Evolutionary conservation across 1,140 invertebrate genomes (phyloP), one percentile per base, ranked within the genome.

Genomic region (Orussus abietinus): DNA sequence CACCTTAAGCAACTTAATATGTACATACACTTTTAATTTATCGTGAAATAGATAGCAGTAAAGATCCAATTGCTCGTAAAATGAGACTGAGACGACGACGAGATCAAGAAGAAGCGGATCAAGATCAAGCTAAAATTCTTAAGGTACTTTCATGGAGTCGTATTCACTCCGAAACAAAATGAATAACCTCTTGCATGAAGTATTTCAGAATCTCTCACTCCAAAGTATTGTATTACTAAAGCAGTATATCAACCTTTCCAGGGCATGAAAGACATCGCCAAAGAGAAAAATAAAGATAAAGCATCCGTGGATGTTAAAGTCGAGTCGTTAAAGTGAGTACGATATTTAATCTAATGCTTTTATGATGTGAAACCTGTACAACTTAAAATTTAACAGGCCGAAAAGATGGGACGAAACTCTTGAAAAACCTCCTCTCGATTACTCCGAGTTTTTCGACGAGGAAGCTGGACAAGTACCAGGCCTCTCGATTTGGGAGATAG

Each of bases 361-460:
- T 0, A 58, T n/a, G n/a, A n/a, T n/a, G n/a, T n/a, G n/a, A n/a
- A n/a, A n/a, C n/a, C n/a, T n/a, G n/a, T n/a, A n/a, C n/a, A n/a
- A n/a, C 65, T 38, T 64, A 58, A 49, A 15, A 32, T 44, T 39
- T 54, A 64, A 51, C 45, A 89, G 86, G 49, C 86, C 88, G 2
- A 90, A 90, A 67, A 78, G 88, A 38, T 95, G 92, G 92, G 91
- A 94, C 62, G 95, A 98, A 75, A 83, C 86, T 20, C 68, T 98
- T 36, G 92, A 96, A 64, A 95, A 96, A 63, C 96, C 95, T 0
- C 86, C 91, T 13, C 64, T 99, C n/a, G 93, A 99, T 75, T 99
- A 99, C 74, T 97, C 93, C 1, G 95, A 99, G 66, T 93, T 99
- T 70, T 99, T 98, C 70, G 96, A 99, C 57, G 90, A 96, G 53